Evolutionary conservation across 2,888 invertebrate species (phyloP), one percentile per base, ranked within the genome.

Genomic region (Nebria brevicollis): DNA sequence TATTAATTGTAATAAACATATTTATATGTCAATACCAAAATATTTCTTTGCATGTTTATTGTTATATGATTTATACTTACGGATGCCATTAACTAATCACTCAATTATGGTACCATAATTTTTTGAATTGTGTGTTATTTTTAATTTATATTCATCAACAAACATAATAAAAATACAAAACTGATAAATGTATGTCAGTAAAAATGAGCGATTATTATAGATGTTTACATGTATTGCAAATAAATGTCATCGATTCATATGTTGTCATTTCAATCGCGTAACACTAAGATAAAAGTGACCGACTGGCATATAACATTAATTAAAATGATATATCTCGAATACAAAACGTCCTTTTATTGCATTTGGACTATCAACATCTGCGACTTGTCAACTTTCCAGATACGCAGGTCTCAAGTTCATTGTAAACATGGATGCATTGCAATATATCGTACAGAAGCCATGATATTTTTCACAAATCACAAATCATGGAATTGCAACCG

Each of bases 391-490:
- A 79, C 79, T 73, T 74, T 74, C 66, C 66, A 43, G 74, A 74
- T 74, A 66, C 66, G 66, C 68, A 79, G 74, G 79, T 79, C 74
- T 79, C 79, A 79, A 79, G 79, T 79, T 79, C 79, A 79, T 73
- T 68, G 73, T 74, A 79, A 79, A 79, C 79, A 79, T 66, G 66
- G 66, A 41, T 77, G 54, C 54, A 54, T 54, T 54, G 54, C 54
- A 54, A 54, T 54, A 20, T 20, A 20, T 20, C 20, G 20, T 1
- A 20, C 20, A 20, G 20, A 20, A 20, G 20, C 20, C 20, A 20
- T 20, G 20, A 20, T 1, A 20, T 20, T 20, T 20, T 20, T 20
- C 20, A 20, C 20, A 20, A 1, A 20, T 20, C 20, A 20, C 20
- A 20, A 20, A 20, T 20, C 20, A 20, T 20, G 1, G 20, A 20